These are phyloP conservation scores for Pterois miles DNA, from an alignment of 2,797 vertebrate genomes.

Conservation along the genomic window DNA sequence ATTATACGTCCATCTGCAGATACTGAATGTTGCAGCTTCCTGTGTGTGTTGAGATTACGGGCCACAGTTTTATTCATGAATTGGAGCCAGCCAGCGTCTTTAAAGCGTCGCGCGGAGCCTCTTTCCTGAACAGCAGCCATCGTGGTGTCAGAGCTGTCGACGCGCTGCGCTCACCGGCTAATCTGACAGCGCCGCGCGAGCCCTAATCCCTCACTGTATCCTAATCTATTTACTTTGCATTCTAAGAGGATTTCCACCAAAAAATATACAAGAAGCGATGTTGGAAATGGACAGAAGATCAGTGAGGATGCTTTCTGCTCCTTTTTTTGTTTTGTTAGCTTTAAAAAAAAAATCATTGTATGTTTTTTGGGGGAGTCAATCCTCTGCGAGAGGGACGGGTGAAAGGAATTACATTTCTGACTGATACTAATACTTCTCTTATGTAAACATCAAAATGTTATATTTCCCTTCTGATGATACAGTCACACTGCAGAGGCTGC, in stretches of 20 bases:
- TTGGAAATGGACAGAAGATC: constrained; percentile 89
- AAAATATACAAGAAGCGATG: constrained; percentile 91
- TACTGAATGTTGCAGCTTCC: constrained; percentile 60
- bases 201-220: constrained; percentile 95
- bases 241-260: constrained; percentile 95
- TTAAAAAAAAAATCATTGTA: constrained; percentile 77
- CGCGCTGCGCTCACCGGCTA: constrained; percentile 90
- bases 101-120: constrained; percentile 79
- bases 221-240: constrained; percentile 98
- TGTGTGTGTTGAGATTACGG: constrained; percentile 77
- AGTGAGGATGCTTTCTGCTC: constrained; percentile 77
- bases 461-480: constrained; percentile 74
- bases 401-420: constrained; percentile 81
- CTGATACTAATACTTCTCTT: constrained; percentile 83
- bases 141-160: constrained; percentile 92
- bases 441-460: constrained; percentile 75
- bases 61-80: constrained; percentile 85
- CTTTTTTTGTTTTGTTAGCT: constrained; percentile 80
- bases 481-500: constrained; percentile 72
- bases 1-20: constrained; percentile 62
- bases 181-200: constrained; percentile 95
- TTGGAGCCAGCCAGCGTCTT: constrained; percentile 77
- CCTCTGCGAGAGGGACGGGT: constrained; percentile 73
- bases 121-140: constrained; percentile 90
- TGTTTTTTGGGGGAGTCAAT: constrained; percentile 78